Conservation (phyloP, 2,888 invertebrate species). For the Tetrapedia diversipes region DNA sequence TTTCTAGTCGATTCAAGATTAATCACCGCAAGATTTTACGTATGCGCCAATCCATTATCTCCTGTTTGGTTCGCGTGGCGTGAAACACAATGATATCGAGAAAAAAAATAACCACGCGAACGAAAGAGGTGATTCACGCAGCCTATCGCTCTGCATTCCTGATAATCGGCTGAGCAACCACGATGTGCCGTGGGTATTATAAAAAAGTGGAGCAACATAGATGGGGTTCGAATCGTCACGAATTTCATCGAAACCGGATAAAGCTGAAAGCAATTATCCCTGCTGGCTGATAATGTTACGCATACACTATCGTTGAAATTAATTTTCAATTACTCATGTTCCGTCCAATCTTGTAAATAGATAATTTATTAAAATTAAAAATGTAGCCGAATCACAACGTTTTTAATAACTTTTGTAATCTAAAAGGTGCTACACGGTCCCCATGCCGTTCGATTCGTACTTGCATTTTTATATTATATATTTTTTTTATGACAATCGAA, state of each 20-base stretch:
- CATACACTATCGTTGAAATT: neutral
- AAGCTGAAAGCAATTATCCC: slow-evolving; percentile 6
- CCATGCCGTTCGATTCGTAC: neutral
- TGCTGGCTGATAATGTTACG: neutral
- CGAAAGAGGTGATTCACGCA: slow-evolving; percentile 28
- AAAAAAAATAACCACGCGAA: slow-evolving; percentile 11
- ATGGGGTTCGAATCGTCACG: too few relatives aligned
- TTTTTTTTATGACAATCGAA: neutral
- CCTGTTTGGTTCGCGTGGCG: neutral
- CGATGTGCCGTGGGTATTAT: neutral
- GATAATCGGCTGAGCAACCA: slow-evolving; percentile 4
- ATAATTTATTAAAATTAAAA: slow-evolving; percentile 21
- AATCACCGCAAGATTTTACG: too few relatives aligned
- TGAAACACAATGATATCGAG: neutral
- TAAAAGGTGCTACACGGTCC: neutral
- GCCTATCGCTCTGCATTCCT: neutral
- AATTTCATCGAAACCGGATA: too few relatives aligned
- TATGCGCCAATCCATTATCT: neutral
- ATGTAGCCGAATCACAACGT: neutral
- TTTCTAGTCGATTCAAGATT: too few relatives aligned
- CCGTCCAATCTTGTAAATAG: slow-evolving; percentile 49
- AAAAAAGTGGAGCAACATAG: slow-evolving; percentile 26
- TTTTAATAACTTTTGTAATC: neutral
- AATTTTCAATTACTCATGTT: slow-evolving; percentile 12
- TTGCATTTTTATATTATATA: neutral